Base-by-base conservation (phyloP, 2,888 invertebrate species). In the Chalcosyrphus nemorum region DNA sequence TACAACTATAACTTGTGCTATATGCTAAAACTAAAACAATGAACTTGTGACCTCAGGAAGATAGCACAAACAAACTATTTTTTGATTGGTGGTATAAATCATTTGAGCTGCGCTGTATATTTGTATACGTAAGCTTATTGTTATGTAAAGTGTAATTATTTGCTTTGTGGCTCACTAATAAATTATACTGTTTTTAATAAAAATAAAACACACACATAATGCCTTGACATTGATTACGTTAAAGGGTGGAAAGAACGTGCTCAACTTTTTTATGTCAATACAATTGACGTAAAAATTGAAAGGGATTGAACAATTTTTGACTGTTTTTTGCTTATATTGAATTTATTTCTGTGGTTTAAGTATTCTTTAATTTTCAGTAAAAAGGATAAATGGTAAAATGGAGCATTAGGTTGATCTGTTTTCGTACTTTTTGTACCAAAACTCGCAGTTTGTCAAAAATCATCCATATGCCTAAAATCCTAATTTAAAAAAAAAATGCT, bases 91-190 rank as follows among this genome's bases (percentile, higher is more conserved):
- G 29, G 56, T 56, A 43, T 38, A 56, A 52, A 54, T 68, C 32
- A 68, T 21, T 43, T 56, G 56, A 27, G 27, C 13, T n/a, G 21
- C 41, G 13, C 32, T 43, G 9, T 68, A 32, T 52, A n/a, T 56
- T 70, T 70, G 47, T 70, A 38, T 70, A 15, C 24, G 24, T 27
- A 24, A 24, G 56, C 57, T 70, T 70, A 70, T 57, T 59, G 57
- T 70, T 70, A 70, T 59, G 70, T 57, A 47, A 70, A 70, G 21
- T 57, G 56, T 70, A 70, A 56, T 70, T 70, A 57, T 56, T 70
- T 47, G 70, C 19, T 47, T 57, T 35, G 38, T 35, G 47, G 13
- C 38, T 57, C 24, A 38, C 21, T 47, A 57, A 29, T 57, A 11
- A 35, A 57, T 70, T 70, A 32, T 19, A 13, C 32, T 68, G 11